phyloP scores from a whole-genome alignment of 2,797 vertebrate species.

The Karalla daura region DNA sequence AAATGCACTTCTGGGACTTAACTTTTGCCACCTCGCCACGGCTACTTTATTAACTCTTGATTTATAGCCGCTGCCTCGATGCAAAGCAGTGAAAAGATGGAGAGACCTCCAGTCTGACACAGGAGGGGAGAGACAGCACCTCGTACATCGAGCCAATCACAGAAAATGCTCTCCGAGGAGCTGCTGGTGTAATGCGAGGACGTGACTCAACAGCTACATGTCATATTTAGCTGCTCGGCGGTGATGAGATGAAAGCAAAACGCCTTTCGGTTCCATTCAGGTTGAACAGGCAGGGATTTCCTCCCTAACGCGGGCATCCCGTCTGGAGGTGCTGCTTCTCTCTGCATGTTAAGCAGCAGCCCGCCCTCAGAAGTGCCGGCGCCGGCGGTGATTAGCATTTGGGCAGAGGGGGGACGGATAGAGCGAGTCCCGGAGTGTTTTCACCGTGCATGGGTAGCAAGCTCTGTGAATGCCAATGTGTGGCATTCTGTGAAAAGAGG shows the following conservation, averaged over 20 bases:
- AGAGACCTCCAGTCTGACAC: slow-evolving; percentile 24
- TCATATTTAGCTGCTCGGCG: slow-evolving; percentile 37
- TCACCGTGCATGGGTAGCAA: slow-evolving; percentile 54
- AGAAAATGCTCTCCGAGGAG: slow-evolving; percentile 19
- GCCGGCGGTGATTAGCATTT: slow-evolving; percentile 76
- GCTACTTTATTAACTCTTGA: slow-evolving; percentile 23
- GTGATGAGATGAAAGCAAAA: slow-evolving; percentile 59
- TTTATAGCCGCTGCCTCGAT: slow-evolving; percentile 26
- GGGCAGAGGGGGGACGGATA: slow-evolving; percentile 62
- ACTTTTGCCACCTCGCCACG: slow-evolving; percentile 27
- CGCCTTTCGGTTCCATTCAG: slow-evolving; percentile 45
- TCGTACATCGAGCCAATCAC: slow-evolving; percentile 12
- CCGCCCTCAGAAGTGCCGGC: slow-evolving; percentile 61
- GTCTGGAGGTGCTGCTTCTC: slow-evolving; percentile 48
- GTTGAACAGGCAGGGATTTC: slow-evolving; percentile 53
- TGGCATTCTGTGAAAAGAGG: slow-evolving; percentile 56
- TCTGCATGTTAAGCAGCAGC: slow-evolving; percentile 77
- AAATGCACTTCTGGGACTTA: slow-evolving; percentile 29
- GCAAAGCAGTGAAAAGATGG: slow-evolving; percentile 1
- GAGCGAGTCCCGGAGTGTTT: slow-evolving; percentile 68
- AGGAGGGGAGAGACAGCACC: slow-evolving; percentile 7
- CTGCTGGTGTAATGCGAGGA: slow-evolving; percentile 24
- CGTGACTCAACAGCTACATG: slow-evolving; percentile 25
- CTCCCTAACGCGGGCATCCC: slow-evolving; percentile 42
- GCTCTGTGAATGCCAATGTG: slow-evolving; percentile 69